Evolutionary conservation across 1,140 invertebrate genomes (phyloP), one percentile per base, ranked within the genome.

Genomic region (Chionoecetes opilio): DNA sequence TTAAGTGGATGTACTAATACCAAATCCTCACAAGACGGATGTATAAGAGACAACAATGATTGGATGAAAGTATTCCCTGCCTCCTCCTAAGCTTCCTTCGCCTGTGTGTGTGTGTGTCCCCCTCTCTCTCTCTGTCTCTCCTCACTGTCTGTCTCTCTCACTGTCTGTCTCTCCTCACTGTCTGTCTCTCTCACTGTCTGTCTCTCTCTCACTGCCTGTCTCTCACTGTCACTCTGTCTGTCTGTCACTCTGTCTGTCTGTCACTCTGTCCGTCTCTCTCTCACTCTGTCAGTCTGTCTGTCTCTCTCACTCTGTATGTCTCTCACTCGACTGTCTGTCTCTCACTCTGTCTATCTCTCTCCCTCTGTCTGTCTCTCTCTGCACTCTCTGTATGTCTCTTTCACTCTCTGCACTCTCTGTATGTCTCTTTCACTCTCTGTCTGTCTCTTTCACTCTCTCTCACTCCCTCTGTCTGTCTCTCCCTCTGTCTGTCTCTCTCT

Each of bases 371-470:
- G 5, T 14, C 41, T 46, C 14, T 14, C 41, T 46, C 14, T 46
- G 14, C 41, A 5, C 14, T 46, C 14, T 14, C 41, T 46, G 5
- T 46, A 8, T 14, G 14, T 46, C 14, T n/a, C 26, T 34, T 38
- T 32, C 31, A 9, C 87, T 35, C 11, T 8, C 26, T n/a, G 6
- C 9, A 3, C 35, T 9, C 9, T 89, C 34, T 32, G 31, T 35
- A 6, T 32, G 3, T 8, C 11, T 38, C 35, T 38, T 89, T n/a
- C 34, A 3, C 26, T 35, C n/a, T n/a, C n/a, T n/a, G n/a, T 89
- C 87, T 32, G 3, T 89, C 87, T 32, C 87, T 89, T n/a, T 89
- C 87, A 3, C 87, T 89, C 9, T 32, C 87, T 32, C 31, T 89
- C 87, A 6, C 87, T 89, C 9, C 35, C 87, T 8, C 8, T 32